Evolutionary conservation across 2,888 invertebrate genomes (phyloP).

Genomic region (Oxycera nigricornis): DNA sequence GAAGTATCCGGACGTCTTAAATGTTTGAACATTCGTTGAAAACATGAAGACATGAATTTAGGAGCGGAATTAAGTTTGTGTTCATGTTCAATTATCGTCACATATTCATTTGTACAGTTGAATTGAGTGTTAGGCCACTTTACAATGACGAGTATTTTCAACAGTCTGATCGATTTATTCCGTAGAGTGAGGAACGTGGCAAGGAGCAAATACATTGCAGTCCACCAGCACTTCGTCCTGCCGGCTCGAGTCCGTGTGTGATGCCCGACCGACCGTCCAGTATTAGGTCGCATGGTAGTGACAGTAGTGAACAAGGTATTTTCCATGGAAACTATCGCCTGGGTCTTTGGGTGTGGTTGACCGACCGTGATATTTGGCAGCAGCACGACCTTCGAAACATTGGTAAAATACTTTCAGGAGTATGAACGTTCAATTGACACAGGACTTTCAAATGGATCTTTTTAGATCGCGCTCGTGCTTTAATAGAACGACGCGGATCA

Average conservation of each 20-base stretch:
- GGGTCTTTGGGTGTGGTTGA: conserved; percentile 78
- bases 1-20: neutral
- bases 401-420: neutral
- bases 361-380: conserved; percentile 75
- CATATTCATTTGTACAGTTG: neutral
- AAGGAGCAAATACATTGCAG: conserved; percentile 76
- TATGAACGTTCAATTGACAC: neutral
- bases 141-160: neutral
- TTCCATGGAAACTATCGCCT: conserved; percentile 78
- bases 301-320: conserved; percentile 66
- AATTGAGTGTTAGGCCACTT: neutral
- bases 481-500: conserved; percentile 66
- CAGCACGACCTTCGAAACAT: conserved; percentile 52
- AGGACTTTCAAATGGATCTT: no score
- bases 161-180: neutral
- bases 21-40: neutral
- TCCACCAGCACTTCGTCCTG: conserved; percentile 71
- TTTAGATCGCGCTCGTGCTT: conserved; percentile 58
- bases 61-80: conserved; percentile 4
- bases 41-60: conserved; percentile 7
- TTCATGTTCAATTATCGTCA: neutral
- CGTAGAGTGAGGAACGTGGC: conserved; percentile 73
- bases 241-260: conserved; percentile 73
- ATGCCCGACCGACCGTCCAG: conserved; percentile 60
- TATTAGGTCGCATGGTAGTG: conserved; percentile 46